Base-by-base conservation (phyloP, 2,888 invertebrate species). In the Gnatocerus cornutus region DNA sequence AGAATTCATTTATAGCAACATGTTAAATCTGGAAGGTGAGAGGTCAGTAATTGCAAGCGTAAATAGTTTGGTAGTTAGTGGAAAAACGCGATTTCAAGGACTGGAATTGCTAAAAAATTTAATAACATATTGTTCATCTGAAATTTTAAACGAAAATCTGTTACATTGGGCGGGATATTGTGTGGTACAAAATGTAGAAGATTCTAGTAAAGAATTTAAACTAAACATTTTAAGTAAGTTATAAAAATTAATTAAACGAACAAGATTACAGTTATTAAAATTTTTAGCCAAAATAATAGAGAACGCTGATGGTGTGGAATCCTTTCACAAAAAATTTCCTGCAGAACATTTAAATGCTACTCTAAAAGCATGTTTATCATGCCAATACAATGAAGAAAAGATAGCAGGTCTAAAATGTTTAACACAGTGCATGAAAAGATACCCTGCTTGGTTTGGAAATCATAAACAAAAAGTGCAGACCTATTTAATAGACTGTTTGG, bases 361-460 rank as follows among this genome's bases (percentile, higher is more conserved):
- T 3, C 7, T 63, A 12, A 63, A 53, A 43, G 14, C 43, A 9
- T 63, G 63, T 53, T 29, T 63, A 3, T 9, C 9, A 8, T 27
- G 10, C 9, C 41, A 41, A 3, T 16, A 10, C 10, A 53, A 52
- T 27, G 29, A 16, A 30, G 62, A 63, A 30, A 53, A 53, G 27
- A 13, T 52, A 12, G 27, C 43, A 9, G 10, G 43, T 63, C 41
- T 63, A 14, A 52, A 52, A 9, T 63, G 63, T 29, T 21, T 63
- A 16, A 2, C 43, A 1, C 43, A 53, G 16, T 63, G 63, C 12
- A 63, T 63, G 63, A 53, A 52, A 16, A 41, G 6, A 14, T 52
- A 43, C 21, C 63, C 63, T 9, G 52, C 21, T 7, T 63, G 52
- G 53, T 63, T 63, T 63, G 53, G 52, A 0, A 63, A 63, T 10